Evolutionary conservation across 64 coral and sea anemone genomes (phyloP).

Genomic region (Platygyra sinensis): DNA sequence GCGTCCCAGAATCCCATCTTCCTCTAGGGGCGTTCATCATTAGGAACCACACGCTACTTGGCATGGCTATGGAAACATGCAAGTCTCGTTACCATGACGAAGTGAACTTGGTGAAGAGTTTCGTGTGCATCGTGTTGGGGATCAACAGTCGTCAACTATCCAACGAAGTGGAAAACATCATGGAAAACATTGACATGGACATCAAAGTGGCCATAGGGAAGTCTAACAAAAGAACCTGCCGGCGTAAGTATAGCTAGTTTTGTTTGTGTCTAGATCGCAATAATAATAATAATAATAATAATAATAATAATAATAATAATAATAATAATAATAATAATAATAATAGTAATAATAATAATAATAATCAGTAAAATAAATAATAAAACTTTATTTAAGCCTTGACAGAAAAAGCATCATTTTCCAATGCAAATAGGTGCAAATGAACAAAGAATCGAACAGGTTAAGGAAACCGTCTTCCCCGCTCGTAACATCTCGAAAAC

Average conservation of each 20-base stretch:
- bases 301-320: too few species aligned
- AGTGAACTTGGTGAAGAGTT: constrained; percentile 80
- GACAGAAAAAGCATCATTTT: too few species aligned
- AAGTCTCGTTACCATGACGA: constrained; percentile 35
- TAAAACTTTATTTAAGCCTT: too few species aligned
- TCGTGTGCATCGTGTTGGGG: constrained; percentile 92
- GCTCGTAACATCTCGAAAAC: too few species aligned
- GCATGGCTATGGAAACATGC: constrained; percentile 83
- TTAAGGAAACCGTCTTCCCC: too few species aligned
- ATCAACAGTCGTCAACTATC: constrained; percentile 76
- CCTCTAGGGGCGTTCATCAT: constrained; percentile 52
- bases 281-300: too few species aligned
- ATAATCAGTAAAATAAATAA: too few species aligned
- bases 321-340: too few species aligned
- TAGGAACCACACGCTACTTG: constrained; percentile 75
- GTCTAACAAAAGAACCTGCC: constrained; percentile 46
- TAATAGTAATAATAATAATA: too few species aligned
- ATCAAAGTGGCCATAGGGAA: constrained; percentile 71
- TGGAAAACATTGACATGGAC: constrained; percentile 67
- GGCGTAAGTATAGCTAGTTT: constrained; percentile 59
- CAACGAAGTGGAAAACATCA: constrained; percentile 78
- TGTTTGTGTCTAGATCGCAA: neutral
- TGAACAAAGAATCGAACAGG: too few species aligned
- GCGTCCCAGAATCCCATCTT: constrained; percentile 83
- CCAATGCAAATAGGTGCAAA: too few species aligned